A percentile compares a stretch with the other conserved stretches of the same genome.
These are phyloP conservation scores for Cheilosia variabilis DNA, from an alignment of 2,888 invertebrate genomes.

Conservation along the genomic window DNA sequence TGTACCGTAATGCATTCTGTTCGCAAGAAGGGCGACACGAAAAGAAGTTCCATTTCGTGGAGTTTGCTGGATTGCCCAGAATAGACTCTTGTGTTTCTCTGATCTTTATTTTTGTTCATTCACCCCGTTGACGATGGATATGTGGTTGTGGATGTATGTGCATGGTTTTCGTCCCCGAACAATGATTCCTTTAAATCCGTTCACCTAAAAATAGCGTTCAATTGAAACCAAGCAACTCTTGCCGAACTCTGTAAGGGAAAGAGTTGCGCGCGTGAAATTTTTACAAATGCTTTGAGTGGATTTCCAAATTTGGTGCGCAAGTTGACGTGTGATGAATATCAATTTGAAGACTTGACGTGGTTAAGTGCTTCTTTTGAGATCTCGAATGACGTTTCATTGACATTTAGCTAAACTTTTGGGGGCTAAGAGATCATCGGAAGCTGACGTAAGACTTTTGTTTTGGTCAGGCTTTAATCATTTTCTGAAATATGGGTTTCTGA, in stretches of 20 bases:
- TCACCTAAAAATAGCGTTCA: slow-evolving; percentile 61
- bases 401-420: not conserved
- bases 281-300: slow-evolving; percentile 31
- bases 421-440: slow-evolving; percentile 3
- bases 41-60: slow-evolving; percentile 45
- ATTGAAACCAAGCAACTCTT: slow-evolving; percentile 13
- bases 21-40: not conserved
- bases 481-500: no score
- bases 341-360: slow-evolving; percentile 44
- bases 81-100: slow-evolving; percentile 37
- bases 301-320: slow-evolving; percentile 41
- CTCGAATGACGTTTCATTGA: slow-evolving; percentile 16
- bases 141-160: not conserved
- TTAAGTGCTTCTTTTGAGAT: slow-evolving; percentile 15
- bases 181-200: slow-evolving; percentile 42
- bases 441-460: not conserved
- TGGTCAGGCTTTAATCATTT: not conserved
- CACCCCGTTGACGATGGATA: slow-evolving; percentile 46
- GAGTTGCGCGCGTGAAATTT: slow-evolving; percentile 52
- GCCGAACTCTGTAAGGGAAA: slow-evolving; percentile 14
- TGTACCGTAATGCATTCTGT: not conserved
- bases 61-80: slow-evolving; percentile 13
- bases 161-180: slow-evolving; percentile 43
- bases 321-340: slow-evolving; percentile 39
- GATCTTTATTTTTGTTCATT: slow-evolving; percentile 52